phyloP scores from a whole-genome alignment of 1,140 invertebrate genomes.

The Plutomurus gul region DNA sequence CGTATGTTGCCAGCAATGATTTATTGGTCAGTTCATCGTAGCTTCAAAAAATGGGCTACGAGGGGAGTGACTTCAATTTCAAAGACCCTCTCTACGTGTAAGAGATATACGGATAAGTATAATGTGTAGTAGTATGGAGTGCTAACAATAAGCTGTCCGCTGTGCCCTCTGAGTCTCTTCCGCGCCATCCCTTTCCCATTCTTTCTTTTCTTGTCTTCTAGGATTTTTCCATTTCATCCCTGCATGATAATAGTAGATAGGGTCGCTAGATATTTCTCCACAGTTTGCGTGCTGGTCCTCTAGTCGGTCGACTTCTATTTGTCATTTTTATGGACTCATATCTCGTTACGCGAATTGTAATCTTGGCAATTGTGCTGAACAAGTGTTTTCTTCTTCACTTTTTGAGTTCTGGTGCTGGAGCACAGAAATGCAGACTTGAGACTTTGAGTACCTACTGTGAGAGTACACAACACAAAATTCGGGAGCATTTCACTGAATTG shows the following conservation, averaged over 20 bases:
- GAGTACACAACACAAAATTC: neutral
- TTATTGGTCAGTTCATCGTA: too few species aligned
- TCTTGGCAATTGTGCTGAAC: slow-evolving; percentile 37
- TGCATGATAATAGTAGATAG: slow-evolving; percentile 3
- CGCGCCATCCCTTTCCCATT: slow-evolving; percentile 18
- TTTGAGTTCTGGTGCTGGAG: neutral
- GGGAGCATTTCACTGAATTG: neutral
- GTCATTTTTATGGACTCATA: slow-evolving; percentile 46
- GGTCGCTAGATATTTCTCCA: slow-evolving; percentile 4
- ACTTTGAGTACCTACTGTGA: neutral
- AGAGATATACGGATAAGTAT: neutral
- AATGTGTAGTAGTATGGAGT: neutral
- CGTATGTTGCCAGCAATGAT: too few species aligned
- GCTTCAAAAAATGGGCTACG: too few species aligned
- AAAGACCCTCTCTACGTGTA: too few species aligned
- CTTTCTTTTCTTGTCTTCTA: neutral
- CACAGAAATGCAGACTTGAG: slow-evolving; percentile 15
- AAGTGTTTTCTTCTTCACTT: slow-evolving; percentile 32
- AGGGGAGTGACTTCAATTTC: too few species aligned
- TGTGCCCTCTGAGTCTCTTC: slow-evolving; percentile 28
- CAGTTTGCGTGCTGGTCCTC: slow-evolving; percentile 5
- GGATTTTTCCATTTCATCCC: slow-evolving; percentile 25
- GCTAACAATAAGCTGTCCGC: slow-evolving; percentile 23
- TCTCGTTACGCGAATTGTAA: slow-evolving; percentile 41
- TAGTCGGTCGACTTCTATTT: slow-evolving; percentile 21